Evolutionary conservation across 2,888 invertebrate species (phyloP).

Genomic region (Digitonthophagus gazella): DNA sequence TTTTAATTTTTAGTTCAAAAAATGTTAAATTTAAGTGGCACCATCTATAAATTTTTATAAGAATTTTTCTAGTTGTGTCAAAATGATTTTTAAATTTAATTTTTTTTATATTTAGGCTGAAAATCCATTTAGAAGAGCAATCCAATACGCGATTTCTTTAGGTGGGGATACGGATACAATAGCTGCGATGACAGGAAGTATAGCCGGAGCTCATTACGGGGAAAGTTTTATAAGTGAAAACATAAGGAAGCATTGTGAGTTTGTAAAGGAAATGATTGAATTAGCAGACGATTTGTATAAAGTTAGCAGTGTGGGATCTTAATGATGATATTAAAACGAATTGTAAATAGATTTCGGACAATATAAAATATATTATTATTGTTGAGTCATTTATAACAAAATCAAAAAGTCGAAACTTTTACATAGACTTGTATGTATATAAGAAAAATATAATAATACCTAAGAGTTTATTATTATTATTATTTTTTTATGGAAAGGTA

Average conservation of each 20-base stretch:
- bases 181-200: slow-evolving; percentile 70
- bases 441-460: background rate
- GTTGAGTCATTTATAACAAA: slow-evolving; percentile 13
- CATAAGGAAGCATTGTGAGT: slow-evolving; percentile 62
- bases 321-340: slow-evolving; percentile 53
- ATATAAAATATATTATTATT: slow-evolving; percentile 10
- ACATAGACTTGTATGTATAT: background rate
- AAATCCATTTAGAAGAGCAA: slow-evolving; percentile 61
- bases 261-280: slow-evolving; percentile 52
- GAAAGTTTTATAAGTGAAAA: slow-evolving; percentile 54
- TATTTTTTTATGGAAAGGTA: background rate
- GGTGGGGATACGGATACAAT: slow-evolving; percentile 80
- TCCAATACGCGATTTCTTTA: slow-evolving; percentile 68
- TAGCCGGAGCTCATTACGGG: slow-evolving; percentile 68
- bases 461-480: background rate
- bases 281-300: slow-evolving; percentile 55
- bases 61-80: too few species aligned
- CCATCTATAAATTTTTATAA: too few species aligned
- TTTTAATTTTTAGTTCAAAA: slow-evolving; percentile 10
- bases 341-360: slow-evolving; percentile 37
- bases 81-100: too few species aligned
- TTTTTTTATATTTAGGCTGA: slow-evolving; percentile 53
- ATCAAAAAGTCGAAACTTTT: background rate
- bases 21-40: too few species aligned
- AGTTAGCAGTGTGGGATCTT: background rate